phyloP scores from a whole-genome alignment of 2,888 invertebrate species.

The Tillus elongatus region DNA sequence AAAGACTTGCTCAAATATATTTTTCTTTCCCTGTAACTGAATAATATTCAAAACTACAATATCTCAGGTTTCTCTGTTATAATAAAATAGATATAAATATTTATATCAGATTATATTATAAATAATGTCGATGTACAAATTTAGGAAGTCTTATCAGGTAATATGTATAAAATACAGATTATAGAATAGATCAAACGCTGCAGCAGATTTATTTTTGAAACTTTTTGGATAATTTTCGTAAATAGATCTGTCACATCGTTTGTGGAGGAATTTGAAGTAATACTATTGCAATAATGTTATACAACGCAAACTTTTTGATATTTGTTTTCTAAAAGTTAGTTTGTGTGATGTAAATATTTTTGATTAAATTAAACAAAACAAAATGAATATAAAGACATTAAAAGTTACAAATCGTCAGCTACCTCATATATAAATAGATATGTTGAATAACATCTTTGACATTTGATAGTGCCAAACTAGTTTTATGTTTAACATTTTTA shows the following conservation, averaged over 20 bases:
- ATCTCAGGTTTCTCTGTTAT: constrained; percentile 44
- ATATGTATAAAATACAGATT: constrained; percentile 22
- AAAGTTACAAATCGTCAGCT: too few relatives aligned
- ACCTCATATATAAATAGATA: too few relatives aligned
- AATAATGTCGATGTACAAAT: constrained; percentile 40
- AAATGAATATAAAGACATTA: constrained; percentile 28
- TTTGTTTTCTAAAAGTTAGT: constrained; percentile 34
- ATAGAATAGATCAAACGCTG: constrained; percentile 17
- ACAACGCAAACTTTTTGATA: constrained; percentile 41
- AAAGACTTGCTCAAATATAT: too few relatives aligned
- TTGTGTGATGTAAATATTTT: constrained; percentile 35
- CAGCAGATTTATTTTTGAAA: constrained; percentile 13
- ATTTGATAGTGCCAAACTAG: too few relatives aligned
- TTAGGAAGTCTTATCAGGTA: constrained; percentile 31
- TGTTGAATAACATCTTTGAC: too few relatives aligned
- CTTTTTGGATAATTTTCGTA: constrained; percentile 4
- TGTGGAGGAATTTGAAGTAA: constrained; percentile 28
- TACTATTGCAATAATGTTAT: constrained; percentile 39
- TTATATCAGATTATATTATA: constrained; percentile 39
- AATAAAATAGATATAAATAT: constrained; percentile 37
- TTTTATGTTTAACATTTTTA: too few relatives aligned
- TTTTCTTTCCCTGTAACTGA: too few relatives aligned
- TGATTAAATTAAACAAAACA: constrained; percentile 31
- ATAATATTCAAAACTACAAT: constrained; percentile 42
- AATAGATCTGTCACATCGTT: too few relatives aligned